Base-by-base conservation (phyloP, 2,888 invertebrate species). In the Bibio marci region DNA sequence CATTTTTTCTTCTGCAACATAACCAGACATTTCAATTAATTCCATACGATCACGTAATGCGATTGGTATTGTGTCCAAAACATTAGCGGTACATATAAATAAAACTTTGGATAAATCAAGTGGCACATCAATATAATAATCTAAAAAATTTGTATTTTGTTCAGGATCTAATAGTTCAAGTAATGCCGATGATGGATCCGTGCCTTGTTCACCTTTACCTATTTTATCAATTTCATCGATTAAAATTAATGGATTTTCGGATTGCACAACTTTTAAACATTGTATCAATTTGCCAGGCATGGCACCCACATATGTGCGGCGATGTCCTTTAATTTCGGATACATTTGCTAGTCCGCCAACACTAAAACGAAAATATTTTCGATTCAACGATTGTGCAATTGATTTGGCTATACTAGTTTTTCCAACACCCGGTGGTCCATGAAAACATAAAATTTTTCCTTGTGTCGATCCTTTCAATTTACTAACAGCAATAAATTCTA, bases 331-430 rank as follows among this genome's bases (percentile, higher is more conserved):
- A 54, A 98, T 97, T 70, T 98, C 98, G 1, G 98, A 95, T 11
- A 98, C 95, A 64, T 99, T 98, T 1, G 94, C 91, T 97, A 98
- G 97, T 33, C 98, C 98, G 39, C 98, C 98, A 40, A 98, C 98
- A 47, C 92, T 94, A 67, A 98, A 99, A 41, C 98, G 70, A 66
- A 94, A 98, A 69, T 98, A 98, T 70, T 95, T 82, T 35, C 97
- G 72, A 63, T 91, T 91, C 17, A 97, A 66, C 0, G 97, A 94
- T 38, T 83, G 74, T 0, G 97, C 92, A 57, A 97, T 98, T 0
- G 95, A 95, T 42, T 78, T 77, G 2, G 95, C 87, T 55, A 91
- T 90, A 62, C 85, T 85, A 10, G 94, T 95, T 65, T 99, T 99
- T 22, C 98, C 98, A 6, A 97, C 97, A 6, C 98, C 98, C 0